These are phyloP conservation scores for Urosaurus nigricauda DNA, from an alignment of 2,797 vertebrate species.

Conservation along the genomic window DNA sequence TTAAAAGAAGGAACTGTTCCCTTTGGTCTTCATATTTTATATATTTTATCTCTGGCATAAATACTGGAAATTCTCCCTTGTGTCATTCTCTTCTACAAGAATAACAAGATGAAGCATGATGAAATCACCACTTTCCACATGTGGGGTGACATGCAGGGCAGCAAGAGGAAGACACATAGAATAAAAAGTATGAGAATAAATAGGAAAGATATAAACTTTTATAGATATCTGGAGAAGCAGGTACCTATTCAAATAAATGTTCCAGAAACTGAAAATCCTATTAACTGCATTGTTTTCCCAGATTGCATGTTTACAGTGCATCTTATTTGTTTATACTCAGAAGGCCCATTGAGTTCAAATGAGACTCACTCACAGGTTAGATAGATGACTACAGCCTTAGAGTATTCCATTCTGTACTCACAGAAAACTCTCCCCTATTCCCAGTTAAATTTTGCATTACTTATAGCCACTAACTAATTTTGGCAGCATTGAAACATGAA, in stretches of 20 bases:
- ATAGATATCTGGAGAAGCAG: neutral
- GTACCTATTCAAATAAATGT: neutral
- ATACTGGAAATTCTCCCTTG: constrained; percentile 44
- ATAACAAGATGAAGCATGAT: neutral
- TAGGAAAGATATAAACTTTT: neutral
- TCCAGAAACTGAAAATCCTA: neutral
- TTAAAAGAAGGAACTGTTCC: constrained; percentile 55
- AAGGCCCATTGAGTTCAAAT: neutral
- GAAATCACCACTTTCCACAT: neutral
- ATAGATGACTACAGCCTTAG: neutral
- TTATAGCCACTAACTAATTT: neutral
- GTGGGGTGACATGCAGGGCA: neutral
- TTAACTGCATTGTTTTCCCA: neutral
- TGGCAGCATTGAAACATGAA: neutral
- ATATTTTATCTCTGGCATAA: constrained; percentile 33
- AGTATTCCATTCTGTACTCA: neutral
- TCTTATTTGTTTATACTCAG: too few species aligned
- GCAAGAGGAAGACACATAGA: too few species aligned
- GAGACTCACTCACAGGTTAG: neutral
- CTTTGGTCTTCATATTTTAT: constrained; percentile 41
- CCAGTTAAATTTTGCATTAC: neutral
- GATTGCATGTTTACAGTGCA: neutral
- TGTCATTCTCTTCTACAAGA: constrained; percentile 37
- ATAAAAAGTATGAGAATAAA: neutral
- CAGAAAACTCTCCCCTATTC: too few species aligned